These are phyloP conservation scores for Antheraea yamamai DNA, from an alignment of 2,888 invertebrate genomes.

Conservation along the genomic window DNA sequence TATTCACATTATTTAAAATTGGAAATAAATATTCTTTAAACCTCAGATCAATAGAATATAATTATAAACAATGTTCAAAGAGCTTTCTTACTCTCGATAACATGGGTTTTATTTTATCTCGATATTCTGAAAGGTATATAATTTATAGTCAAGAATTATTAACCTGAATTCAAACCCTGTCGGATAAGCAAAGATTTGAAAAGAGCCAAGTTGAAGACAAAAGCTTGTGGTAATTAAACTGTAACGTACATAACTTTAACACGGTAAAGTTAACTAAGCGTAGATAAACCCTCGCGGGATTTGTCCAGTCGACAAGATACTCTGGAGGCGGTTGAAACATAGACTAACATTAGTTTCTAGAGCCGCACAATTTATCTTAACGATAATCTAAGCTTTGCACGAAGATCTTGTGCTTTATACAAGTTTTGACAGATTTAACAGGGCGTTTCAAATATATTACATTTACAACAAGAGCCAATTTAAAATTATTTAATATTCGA, in stretches of 20 bases:
- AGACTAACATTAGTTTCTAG: background rate
- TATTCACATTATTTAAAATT: too few relatives aligned
- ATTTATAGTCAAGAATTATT: background rate
- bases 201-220: background rate
- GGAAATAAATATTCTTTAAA: background rate
- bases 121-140: background rate
- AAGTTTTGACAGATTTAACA: background rate
- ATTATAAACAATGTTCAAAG: too few relatives aligned
- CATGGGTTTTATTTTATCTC: background rate
- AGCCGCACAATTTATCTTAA: background rate
- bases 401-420: background rate
- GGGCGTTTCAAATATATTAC: background rate
- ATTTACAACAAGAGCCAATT: background rate
- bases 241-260: background rate
- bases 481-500: background rate
- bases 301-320: slow-evolving; percentile 8
- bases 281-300: background rate
- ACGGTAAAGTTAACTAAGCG: background rate
- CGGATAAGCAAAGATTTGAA: background rate
- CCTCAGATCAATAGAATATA: background rate
- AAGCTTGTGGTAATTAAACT: background rate
- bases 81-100: background rate
- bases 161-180: background rate
- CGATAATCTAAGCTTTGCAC: background rate
- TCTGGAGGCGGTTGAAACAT: background rate